Percentiles rank a stretch among this genome's conserved stretches.
phyloP scores from a whole-genome alignment of 2,888 invertebrate species.

The Drosophila emarginata region DNA sequence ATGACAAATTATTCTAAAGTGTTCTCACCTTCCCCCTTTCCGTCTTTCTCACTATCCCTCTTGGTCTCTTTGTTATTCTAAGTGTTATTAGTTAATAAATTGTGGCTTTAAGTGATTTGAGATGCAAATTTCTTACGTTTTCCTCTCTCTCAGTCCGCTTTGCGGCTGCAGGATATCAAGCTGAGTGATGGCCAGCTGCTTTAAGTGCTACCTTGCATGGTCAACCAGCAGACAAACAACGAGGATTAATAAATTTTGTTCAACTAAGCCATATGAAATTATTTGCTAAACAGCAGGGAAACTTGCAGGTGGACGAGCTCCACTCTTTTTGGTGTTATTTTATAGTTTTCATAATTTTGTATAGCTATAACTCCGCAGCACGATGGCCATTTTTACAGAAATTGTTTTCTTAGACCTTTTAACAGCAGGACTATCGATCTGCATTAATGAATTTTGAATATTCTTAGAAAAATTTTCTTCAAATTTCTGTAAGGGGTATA shows the following conservation, averaged over 20 bases:
- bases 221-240: conserved; percentile 74
- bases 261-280: background rate
- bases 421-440: too few species aligned
- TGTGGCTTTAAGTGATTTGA: conserved; percentile 60
- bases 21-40: background rate
- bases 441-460: too few species aligned
- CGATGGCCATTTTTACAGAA: too few species aligned
- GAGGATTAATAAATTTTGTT: background rate
- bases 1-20: conserved; percentile 44
- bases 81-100: conserved; percentile 50
- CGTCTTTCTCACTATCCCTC: conserved; percentile 18
- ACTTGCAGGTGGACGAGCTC: too few species aligned
- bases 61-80: conserved; percentile 30
- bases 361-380: too few species aligned
- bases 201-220: conserved; percentile 65
- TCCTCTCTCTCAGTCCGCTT: conserved; percentile 52
- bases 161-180: conserved; percentile 68
- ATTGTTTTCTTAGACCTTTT: too few species aligned
- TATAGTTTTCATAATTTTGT: too few species aligned
- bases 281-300: too few species aligned
- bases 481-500: too few species aligned
- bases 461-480: too few species aligned
- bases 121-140: conserved; percentile 31
- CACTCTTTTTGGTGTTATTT: too few species aligned
- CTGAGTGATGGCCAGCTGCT: conserved; percentile 68